These are phyloP conservation scores for Montipora foliosa DNA, from an alignment of 64 coral and sea anemone genomes.

Conservation along the genomic window DNA sequence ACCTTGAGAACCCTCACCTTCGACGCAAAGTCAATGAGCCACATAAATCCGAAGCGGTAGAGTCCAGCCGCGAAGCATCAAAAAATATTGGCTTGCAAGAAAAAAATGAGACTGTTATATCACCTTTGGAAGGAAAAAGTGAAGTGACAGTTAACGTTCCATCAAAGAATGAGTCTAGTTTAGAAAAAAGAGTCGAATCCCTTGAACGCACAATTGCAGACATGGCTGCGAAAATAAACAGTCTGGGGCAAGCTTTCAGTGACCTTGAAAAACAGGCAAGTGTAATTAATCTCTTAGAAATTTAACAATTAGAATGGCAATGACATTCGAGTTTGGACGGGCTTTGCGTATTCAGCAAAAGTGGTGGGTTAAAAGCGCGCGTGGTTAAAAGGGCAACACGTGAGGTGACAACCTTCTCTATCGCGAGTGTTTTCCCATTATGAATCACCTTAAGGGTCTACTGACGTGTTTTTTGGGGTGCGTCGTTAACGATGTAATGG, in stretches of 20 bases:
- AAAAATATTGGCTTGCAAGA: neutral
- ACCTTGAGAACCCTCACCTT: constrained; percentile 8
- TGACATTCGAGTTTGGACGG: too few species aligned
- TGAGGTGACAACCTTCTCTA: too few species aligned
- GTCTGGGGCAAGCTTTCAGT: constrained; percentile 1
- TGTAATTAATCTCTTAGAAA: neutral
- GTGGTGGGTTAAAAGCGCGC: too few species aligned
- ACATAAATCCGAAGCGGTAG: neutral
- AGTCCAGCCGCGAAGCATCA: neutral
- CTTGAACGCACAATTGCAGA: constrained; percentile 18
- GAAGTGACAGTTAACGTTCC: constrained; percentile 7
- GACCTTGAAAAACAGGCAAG: constrained; percentile 31
- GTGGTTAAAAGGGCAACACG: too few species aligned
- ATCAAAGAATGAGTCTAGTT: neutral
- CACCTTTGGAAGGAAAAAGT: neutral
- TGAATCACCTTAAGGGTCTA: too few species aligned
- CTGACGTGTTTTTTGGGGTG: too few species aligned
- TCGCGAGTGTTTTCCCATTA: too few species aligned
- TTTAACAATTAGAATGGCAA: too few species aligned
- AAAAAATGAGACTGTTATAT: neutral
- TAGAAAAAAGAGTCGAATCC: constrained; percentile 25
- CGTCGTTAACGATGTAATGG: too few species aligned
- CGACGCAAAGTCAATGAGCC: constrained; percentile 32
- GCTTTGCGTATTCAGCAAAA: too few species aligned
- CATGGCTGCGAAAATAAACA: neutral